Percentiles rank a stretch among this genome's conserved stretches.
phyloP scores from a whole-genome alignment of 2,113 vertebrate species.

The Dasyornis broadbenti region DNA sequence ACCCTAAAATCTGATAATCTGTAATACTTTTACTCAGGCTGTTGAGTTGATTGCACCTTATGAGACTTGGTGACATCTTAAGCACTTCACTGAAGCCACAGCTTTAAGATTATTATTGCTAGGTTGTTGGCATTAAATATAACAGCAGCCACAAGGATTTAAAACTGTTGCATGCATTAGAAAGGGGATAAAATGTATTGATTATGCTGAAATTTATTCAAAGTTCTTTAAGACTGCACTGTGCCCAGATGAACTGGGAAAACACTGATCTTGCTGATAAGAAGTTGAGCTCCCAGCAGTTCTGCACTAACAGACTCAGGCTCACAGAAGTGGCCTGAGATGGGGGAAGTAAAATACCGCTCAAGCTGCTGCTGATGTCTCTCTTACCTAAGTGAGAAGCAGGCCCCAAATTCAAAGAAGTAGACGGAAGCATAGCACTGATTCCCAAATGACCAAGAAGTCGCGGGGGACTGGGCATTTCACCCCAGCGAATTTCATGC shows the following conservation, averaged over 20 bases:
- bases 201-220: not conserved
- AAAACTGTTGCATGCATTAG: not conserved
- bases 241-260: not conserved
- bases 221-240: not conserved
- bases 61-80: not conserved
- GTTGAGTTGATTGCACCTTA: not conserved
- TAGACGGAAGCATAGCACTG: not conserved
- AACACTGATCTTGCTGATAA: not conserved
- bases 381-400: not conserved
- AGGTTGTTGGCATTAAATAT: not conserved
- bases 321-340: not conserved
- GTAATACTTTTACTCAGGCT: not conserved
- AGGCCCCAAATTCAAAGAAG: not conserved
- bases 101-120: not conserved
- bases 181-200: not conserved
- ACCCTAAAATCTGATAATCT: conserved; percentile 1
- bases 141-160: not conserved
- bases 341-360: not conserved
- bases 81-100: not conserved
- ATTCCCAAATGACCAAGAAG: not conserved
- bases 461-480: not conserved
- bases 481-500: not conserved
- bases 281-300: not conserved
- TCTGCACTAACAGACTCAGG: not conserved
- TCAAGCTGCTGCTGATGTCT: not conserved